These are phyloP conservation scores for Venusia cambrica DNA, from an alignment of 2,888 invertebrate species.

Conservation along the genomic window DNA sequence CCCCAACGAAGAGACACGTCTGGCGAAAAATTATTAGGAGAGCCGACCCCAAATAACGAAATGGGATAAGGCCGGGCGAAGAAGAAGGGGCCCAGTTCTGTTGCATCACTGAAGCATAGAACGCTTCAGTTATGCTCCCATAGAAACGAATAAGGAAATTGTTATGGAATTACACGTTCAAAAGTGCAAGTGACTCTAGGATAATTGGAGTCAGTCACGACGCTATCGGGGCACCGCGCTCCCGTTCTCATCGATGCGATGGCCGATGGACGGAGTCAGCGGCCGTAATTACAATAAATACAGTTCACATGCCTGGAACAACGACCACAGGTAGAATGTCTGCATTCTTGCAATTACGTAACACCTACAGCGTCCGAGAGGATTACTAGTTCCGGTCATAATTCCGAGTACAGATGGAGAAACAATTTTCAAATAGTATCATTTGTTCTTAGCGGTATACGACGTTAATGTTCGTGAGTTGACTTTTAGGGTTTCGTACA, in stretches of 20 bases:
- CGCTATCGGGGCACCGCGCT: slow-evolving; percentile 46
- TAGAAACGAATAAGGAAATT: slow-evolving; percentile 29
- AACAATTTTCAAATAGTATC: slow-evolving; percentile 1
- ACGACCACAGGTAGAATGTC: slow-evolving; percentile 48
- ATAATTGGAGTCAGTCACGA: slow-evolving; percentile 50
- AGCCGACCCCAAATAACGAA: no score
- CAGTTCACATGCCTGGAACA: slow-evolving; percentile 64
- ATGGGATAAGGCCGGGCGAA: no score
- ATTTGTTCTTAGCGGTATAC: background rate
- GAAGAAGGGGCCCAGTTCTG: no score
- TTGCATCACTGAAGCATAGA: no score
- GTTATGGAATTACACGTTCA: slow-evolving; percentile 27
- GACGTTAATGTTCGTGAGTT: no score
- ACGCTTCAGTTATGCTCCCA: slow-evolving; percentile 19
- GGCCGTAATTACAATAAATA: slow-evolving; percentile 73
- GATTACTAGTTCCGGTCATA: slow-evolving; percentile 33
- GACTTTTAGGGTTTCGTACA: no score
- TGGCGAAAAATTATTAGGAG: no score
- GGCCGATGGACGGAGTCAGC: slow-evolving; percentile 43
- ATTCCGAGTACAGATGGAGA: slow-evolving; percentile 8
- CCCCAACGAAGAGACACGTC: no score
- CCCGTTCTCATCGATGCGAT: slow-evolving; percentile 52
- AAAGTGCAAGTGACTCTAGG: slow-evolving; percentile 44
- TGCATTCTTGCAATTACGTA: slow-evolving; percentile 62
- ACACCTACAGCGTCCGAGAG: slow-evolving; percentile 40